A percentile compares a stretch with the other conserved stretches of the same genome.
Evolutionary conservation across 2,113 vertebrate species (phyloP).

Genomic region (Heteronetta atricapilla): DNA sequence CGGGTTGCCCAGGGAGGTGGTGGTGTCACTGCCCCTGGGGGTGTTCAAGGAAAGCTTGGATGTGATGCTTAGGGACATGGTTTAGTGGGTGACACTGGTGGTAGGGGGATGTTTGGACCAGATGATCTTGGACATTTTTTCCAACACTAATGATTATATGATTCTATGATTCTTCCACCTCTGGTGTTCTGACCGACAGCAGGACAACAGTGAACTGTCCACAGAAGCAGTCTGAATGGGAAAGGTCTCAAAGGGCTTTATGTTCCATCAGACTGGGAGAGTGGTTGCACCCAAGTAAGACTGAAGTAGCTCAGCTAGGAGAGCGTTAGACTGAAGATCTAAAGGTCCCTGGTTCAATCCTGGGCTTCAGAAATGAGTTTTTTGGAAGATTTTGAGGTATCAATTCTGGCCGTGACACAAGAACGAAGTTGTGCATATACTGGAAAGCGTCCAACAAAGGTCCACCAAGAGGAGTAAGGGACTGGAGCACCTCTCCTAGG

Average conservation of each 20-base stretch:
- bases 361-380: neutral
- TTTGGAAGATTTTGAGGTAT: neutral
- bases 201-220: neutral
- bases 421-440: neutral
- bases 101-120: no score
- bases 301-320: neutral
- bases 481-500: neutral
- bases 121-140: no score
- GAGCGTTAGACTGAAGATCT: neutral
- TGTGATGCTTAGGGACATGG: no score
- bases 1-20: no score
- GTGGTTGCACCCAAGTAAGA: accelerated
- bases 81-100: no score
- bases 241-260: neutral
- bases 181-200: neutral
- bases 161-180: neutral
- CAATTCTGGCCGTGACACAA: neutral
- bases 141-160: no score
- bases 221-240: neutral
- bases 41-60: no score
- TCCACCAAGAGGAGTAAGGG: neutral
- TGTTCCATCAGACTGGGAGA: neutral
- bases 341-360: neutral
- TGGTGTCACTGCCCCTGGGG: no score
- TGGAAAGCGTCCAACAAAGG: neutral